Evolutionary conservation across 1,140 invertebrate genomes (phyloP).

Genomic region (Notospermus geniculatus): DNA sequence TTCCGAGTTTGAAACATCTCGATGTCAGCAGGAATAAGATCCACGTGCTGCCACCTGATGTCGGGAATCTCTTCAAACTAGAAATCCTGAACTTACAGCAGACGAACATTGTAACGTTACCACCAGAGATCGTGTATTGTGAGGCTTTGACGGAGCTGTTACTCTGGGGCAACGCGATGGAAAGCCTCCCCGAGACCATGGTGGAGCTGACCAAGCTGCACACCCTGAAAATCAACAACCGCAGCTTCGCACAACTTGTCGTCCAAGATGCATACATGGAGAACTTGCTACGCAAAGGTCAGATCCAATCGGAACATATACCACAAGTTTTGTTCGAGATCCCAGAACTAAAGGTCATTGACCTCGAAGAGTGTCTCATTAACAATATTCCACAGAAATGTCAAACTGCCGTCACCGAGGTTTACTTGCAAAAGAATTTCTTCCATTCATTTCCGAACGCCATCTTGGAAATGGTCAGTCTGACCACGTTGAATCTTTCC

Average conservation of each 20-base stretch:
- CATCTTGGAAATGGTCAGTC: constrained; percentile 37
- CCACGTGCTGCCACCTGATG: constrained; percentile 46
- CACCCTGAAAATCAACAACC: constrained; percentile 46
- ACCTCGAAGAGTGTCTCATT: constrained; percentile 52
- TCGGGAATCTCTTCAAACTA: constrained; percentile 49
- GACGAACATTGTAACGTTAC: constrained; percentile 51
- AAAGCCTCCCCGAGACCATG: constrained; percentile 52
- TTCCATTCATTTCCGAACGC: constrained; percentile 42
- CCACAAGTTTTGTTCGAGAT: constrained; percentile 54
- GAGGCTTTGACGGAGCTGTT: constrained; percentile 50
- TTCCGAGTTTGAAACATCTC: constrained; percentile 35
- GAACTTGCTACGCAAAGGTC: constrained; percentile 47
- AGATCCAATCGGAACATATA: constrained; percentile 55
- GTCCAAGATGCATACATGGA: constrained; percentile 51
- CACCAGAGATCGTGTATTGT: constrained; percentile 54
- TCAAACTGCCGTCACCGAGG: constrained; percentile 39
- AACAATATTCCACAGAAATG: constrained; percentile 50
- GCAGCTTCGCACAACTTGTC: constrained; percentile 40
- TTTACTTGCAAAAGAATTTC: constrained; percentile 50
- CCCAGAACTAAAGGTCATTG: constrained; percentile 42
- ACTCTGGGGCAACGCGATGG: constrained; percentile 54
- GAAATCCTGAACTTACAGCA: constrained; percentile 48
- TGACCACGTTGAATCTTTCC: constrained; percentile 48
- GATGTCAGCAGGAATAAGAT: constrained; percentile 54
- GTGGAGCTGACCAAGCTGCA: constrained; percentile 45